These are phyloP conservation scores for Sarcophilus harrisii DNA, from an alignment of 2,797 vertebrate genomes.

Conservation along the genomic window DNA sequence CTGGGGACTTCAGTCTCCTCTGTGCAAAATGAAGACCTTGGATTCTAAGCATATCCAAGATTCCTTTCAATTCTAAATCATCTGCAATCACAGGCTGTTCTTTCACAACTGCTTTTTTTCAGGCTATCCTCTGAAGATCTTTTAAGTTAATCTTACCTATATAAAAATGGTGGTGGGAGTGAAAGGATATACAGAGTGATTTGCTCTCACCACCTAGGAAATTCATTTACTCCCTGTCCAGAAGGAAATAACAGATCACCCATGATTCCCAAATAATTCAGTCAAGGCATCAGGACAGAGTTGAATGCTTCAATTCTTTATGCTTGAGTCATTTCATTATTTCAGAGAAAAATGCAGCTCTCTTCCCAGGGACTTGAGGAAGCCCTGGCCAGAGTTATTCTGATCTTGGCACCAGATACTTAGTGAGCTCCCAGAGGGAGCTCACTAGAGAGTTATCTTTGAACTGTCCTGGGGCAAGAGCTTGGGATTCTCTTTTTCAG, in stretches of 20 bases:
- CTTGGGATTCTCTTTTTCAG: background rate
- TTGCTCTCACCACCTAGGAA: background rate
- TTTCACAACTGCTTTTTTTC: background rate
- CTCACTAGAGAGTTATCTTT: slow-evolving; percentile 2
- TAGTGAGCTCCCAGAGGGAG: background rate
- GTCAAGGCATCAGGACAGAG: background rate
- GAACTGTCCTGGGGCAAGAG: slow-evolving; percentile 4
- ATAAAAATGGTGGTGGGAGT: background rate
- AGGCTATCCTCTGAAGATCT: background rate
- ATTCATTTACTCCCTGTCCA: background rate
- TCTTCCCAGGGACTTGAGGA: slow-evolving; percentile 55
- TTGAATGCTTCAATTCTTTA: background rate
- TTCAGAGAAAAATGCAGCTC: background rate
- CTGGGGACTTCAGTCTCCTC: background rate
- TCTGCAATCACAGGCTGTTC: background rate
- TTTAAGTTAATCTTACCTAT: background rate
- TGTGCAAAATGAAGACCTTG: background rate
- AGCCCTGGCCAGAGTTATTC: slow-evolving; percentile 36
- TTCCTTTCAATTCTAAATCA: background rate
- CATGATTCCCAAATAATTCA: background rate
- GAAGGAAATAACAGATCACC: background rate
- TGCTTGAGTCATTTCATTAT: slow-evolving; percentile 6
- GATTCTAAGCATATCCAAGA: background rate
- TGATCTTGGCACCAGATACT: slow-evolving; percentile 11
- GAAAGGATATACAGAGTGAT: background rate